Conservation (phyloP, 2,113 vertebrate species). For the human region DNA sequence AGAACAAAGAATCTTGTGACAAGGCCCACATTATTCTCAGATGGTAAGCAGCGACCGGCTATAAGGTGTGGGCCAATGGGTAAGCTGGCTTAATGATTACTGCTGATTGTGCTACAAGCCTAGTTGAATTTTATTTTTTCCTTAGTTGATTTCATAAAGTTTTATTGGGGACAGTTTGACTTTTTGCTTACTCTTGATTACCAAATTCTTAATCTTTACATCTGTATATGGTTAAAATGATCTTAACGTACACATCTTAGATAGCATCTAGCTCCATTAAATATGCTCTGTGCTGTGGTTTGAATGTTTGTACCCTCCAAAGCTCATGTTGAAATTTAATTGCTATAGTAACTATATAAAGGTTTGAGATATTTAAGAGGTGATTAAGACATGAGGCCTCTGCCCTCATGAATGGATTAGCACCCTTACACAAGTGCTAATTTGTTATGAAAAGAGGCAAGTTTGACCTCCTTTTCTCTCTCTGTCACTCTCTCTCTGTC, state of each 20-base stretch:
- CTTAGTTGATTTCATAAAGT: no score
- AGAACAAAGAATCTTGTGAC: no score
- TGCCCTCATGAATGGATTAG: not conserved
- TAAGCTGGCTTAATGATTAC: no score
- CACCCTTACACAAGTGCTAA: not conserved
- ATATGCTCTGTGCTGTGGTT: not conserved
- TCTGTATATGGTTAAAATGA: not conserved
- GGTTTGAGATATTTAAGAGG: not conserved
- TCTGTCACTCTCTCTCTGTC: rapidly evolving
- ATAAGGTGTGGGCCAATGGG: no score
- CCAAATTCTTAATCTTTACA: not conserved
- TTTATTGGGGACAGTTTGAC: no score
- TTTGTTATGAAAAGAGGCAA: not conserved
- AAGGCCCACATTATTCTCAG: no score
- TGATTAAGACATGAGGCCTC: not conserved
- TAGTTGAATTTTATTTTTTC: no score
- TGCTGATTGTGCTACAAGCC: no score
- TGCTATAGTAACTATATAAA: not conserved
- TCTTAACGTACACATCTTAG: not conserved
- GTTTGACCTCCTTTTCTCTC: no score
- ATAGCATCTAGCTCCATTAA: not conserved
- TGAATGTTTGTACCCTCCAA: not conserved
- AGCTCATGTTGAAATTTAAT: not conserved
- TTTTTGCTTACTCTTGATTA: not conserved
- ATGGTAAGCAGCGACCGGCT: no score